These are phyloP conservation scores for Apantesis nais DNA, from an alignment of 2,888 invertebrate genomes.

Conservation along the genomic window DNA sequence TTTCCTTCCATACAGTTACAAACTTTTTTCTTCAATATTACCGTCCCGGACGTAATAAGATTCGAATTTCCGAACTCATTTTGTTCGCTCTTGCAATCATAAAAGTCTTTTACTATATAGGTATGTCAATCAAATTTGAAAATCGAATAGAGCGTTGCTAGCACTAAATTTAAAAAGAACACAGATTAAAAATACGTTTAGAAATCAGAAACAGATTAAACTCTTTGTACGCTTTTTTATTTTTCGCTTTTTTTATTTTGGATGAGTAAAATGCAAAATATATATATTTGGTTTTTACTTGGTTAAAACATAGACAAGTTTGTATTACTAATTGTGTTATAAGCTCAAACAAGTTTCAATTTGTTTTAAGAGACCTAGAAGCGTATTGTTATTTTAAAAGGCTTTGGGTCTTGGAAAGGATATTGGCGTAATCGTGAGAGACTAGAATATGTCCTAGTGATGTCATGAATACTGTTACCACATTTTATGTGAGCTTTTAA, in stretches of 20 bases:
- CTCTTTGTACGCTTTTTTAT: no score
- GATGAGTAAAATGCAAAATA: background rate
- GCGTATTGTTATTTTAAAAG: conserved; percentile 20
- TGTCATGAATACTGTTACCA: background rate
- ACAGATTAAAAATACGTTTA: background rate
- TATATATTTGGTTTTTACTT: background rate
- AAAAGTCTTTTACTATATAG: background rate
- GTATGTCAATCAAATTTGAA: background rate
- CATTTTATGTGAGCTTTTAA: background rate
- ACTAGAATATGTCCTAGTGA: background rate
- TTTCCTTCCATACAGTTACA: background rate
- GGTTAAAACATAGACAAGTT: background rate
- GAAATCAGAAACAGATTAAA: background rate
- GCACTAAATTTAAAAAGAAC: background rate
- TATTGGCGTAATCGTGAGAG: background rate
- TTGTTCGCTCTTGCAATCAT: background rate
- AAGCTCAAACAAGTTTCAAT: conserved; percentile 22
- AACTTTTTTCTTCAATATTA: background rate
- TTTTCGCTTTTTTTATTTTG: background rate
- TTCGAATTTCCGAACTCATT: background rate
- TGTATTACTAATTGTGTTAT: background rate
- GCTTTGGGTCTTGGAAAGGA: conserved; percentile 4
- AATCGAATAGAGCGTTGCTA: background rate
- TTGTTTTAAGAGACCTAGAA: conserved; percentile 26
- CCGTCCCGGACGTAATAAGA: background rate